Percentiles rank a stretch among this genome's conserved stretches.
Evolutionary conservation across 2,113 vertebrate species (phyloP).

Genomic region (Colinus virginianus): DNA sequence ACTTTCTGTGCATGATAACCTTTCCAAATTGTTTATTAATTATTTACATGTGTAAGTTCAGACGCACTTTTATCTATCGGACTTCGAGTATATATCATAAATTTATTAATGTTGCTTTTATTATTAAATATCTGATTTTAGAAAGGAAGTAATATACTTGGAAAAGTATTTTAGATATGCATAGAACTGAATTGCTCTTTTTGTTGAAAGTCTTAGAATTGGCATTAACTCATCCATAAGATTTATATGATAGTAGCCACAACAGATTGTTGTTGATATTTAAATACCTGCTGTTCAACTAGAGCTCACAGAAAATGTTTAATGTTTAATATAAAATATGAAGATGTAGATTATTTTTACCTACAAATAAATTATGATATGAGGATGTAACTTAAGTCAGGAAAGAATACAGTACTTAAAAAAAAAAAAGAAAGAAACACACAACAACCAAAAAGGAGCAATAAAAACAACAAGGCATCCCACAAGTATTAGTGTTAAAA

Average conservation of each 20-base stretch:
- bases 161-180: background rate
- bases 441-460: no score
- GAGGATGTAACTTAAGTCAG: background rate
- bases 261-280: background rate
- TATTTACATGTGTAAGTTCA: background rate
- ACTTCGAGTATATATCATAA: background rate
- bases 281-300: background rate
- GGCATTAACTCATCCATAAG: background rate
- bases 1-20: background rate
- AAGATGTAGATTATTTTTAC: constrained; percentile 14
- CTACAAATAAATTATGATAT: constrained; percentile 20
- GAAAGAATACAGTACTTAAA: background rate
- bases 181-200: background rate
- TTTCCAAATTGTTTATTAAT: background rate
- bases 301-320: background rate
- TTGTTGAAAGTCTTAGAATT: background rate
- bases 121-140: background rate
- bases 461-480: no score
- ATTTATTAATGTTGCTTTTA: background rate
- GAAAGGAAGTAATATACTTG: background rate
- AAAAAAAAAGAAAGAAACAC: background rate
- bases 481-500: background rate
- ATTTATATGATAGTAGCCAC: background rate
- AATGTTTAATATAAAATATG: background rate
- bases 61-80: background rate